Conservation (phyloP, 1,140 invertebrate genomes). For the Pseudomyrmex gracilis region DNA sequence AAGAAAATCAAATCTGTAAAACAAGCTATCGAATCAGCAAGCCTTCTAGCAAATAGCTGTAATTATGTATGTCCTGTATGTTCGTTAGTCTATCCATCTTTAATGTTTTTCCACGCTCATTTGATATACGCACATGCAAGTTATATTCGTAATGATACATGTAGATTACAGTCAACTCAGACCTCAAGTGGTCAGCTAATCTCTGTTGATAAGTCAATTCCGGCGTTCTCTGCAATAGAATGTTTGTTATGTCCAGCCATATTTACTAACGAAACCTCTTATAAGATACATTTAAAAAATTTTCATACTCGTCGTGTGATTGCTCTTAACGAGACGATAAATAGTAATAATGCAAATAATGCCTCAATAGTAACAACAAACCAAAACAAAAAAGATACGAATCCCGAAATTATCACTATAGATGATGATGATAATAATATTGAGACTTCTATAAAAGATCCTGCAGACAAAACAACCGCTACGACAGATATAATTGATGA, state of each 20-base stretch:
- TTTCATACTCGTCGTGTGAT: slow-evolving; percentile 8
- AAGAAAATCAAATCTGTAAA: slow-evolving; percentile 53
- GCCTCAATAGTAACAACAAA: not conserved
- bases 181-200: too few relatives aligned
- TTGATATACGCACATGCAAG: slow-evolving; percentile 5
- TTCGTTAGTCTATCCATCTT: not conserved
- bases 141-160: not conserved
- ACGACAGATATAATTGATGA: not conserved
- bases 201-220: not conserved
- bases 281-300: slow-evolving; percentile 7
- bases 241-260: slow-evolving; percentile 33
- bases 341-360: not conserved
- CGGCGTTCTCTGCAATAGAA: not conserved
- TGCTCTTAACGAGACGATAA: not conserved
- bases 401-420: slow-evolving; percentile 33
- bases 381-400: not conserved
- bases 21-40: not conserved
- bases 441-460: not conserved
- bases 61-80: slow-evolving; percentile 48
- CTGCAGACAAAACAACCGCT: not conserved
- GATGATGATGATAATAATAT: slow-evolving; percentile 7
- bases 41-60: not conserved
- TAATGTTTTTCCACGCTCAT: slow-evolving; percentile 40
- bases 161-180: not conserved
- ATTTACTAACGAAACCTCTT: not conserved